These are phyloP conservation scores for Orchestes rusci DNA, from an alignment of 2,888 invertebrate species.

Conservation along the genomic window DNA sequence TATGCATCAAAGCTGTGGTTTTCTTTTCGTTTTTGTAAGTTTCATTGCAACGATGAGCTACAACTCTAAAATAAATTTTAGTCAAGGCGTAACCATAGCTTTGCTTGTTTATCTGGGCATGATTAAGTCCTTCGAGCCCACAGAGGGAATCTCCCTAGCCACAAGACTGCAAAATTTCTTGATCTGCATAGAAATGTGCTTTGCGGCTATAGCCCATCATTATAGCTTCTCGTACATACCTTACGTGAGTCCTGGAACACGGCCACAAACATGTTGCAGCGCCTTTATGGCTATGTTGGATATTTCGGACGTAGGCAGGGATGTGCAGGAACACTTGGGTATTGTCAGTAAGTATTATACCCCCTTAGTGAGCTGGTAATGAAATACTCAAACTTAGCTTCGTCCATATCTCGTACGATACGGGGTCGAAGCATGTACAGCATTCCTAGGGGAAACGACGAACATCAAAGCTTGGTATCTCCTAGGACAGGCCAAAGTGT, in stretches of 20 bases:
- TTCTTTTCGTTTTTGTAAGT: slow-evolving; percentile 97
- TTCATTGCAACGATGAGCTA: slow-evolving; percentile 30
- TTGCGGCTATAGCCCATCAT: slow-evolving; percentile 92
- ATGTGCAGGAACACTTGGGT: slow-evolving; percentile 87
- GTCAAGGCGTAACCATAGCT: slow-evolving; percentile 88
- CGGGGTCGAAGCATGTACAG: slow-evolving; percentile 72
- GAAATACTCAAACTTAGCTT: slow-evolving; percentile 45
- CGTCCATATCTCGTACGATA: slow-evolving; percentile 69
- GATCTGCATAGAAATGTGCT: slow-evolving; percentile 96
- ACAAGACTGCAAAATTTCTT: slow-evolving; percentile 80
- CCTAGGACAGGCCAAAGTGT: slow-evolving; percentile 36
- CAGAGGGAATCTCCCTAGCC: slow-evolving; percentile 23
- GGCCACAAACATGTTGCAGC: slow-evolving; percentile 54
- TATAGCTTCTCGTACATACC: slow-evolving; percentile 93
- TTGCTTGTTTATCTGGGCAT: slow-evolving; percentile 60
- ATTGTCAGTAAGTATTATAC: slow-evolving; percentile 62
- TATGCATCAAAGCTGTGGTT: slow-evolving; percentile 95
- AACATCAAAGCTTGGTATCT: slow-evolving; percentile 40
- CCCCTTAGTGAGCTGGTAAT: not conserved
- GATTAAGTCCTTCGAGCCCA: slow-evolving; percentile 19
- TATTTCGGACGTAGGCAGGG: slow-evolving; percentile 89
- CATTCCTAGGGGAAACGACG: slow-evolving; percentile 62
- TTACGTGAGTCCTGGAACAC: slow-evolving; percentile 51
- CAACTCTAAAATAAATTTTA: slow-evolving; percentile 44
- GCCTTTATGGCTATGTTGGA: slow-evolving; percentile 93